Conservation (phyloP, 2,113 vertebrate genomes). For the Pangasianodon gigas region DNA sequence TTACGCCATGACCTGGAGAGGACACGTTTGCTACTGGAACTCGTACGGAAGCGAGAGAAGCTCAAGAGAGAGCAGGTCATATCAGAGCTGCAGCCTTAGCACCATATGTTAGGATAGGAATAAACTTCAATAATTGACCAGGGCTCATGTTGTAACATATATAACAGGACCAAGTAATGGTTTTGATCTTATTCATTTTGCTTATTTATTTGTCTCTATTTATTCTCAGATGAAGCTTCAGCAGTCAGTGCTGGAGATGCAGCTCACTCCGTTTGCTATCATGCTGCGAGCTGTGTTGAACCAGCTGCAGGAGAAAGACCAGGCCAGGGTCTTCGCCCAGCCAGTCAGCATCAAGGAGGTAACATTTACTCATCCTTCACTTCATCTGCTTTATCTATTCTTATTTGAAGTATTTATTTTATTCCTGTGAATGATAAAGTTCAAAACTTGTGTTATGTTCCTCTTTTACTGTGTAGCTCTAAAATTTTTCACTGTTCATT, state of each 20-base stretch:
- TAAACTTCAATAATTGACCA: background rate
- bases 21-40: slow-evolving; percentile 89
- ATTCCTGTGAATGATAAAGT: background rate
- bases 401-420: background rate
- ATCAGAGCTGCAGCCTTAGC: background rate
- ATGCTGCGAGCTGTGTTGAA: slow-evolving; percentile 86
- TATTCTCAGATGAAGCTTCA: slow-evolving; percentile 86
- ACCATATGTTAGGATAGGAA: background rate
- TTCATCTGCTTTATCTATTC: background rate
- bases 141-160: background rate
- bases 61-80: slow-evolving; percentile 94
- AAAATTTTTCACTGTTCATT: background rate
- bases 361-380: background rate
- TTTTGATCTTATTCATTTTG: background rate
- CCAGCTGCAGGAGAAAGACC: slow-evolving; percentile 94
- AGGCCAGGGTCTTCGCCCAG: slow-evolving; percentile 89
- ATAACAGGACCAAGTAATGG: background rate
- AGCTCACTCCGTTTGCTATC: slow-evolving; percentile 89
- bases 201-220: background rate
- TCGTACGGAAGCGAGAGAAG: slow-evolving; percentile 97
- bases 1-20: slow-evolving; percentile 95
- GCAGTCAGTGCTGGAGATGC: slow-evolving; percentile 88
- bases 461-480: background rate
- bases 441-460: background rate
- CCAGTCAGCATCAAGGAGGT: slow-evolving; percentile 94